Base-by-base conservation (phyloP, 2,113 vertebrate species). In the Danio rerio region DNA sequence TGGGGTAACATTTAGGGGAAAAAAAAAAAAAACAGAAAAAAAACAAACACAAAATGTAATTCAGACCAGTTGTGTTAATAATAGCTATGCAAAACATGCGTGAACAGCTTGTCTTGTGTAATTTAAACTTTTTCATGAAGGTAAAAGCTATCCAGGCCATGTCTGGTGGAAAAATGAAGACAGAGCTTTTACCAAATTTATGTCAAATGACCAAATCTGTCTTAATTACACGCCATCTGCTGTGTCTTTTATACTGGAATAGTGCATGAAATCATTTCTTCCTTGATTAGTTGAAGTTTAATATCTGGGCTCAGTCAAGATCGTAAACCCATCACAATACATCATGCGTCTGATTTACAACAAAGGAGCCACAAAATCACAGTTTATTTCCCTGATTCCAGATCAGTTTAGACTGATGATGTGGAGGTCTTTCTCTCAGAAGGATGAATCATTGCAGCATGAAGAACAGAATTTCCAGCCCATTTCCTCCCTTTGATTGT, bases 371-470 rank as follows among this genome's bases (percentile, higher is more conserved):
- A 76, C 31, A 43, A 74, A 15, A 47, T 76, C 43, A 61, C n/a
- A n/a, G 20, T 61, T 77, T 45, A 68, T 68, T n/a, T 21, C 12
- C 18, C 56, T 18, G 74, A 62, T 77, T 77, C 74, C 58, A 63
- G 20, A 77, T 77, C 58, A 77, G 74, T 62, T 40, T 81, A 9
- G n/a, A 20, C 9, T 50, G 69, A 52, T 81, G 87, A 88, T 91
- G 90, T 88, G 91, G 91, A 92, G 89, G 86, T 91, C 43, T 91
- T 94, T 92, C 90, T 87, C 90, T 86, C 88, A 93, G 92, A 92
- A 94, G 94, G 93, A 93, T 94, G 93, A 94, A 91, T 89, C 93
- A 93, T 88, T 91, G 92, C 92, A 93, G 92, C 94, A 93, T 94
- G 93, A 95, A 93, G 91, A 91, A 91, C 94, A 94, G 92, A 91